A percentile compares a stretch with the other conserved stretches of the same genome.
These are phyloP conservation scores for Drosophila repletoides DNA, from an alignment of 1,140 invertebrate genomes.

Conservation along the genomic window DNA sequence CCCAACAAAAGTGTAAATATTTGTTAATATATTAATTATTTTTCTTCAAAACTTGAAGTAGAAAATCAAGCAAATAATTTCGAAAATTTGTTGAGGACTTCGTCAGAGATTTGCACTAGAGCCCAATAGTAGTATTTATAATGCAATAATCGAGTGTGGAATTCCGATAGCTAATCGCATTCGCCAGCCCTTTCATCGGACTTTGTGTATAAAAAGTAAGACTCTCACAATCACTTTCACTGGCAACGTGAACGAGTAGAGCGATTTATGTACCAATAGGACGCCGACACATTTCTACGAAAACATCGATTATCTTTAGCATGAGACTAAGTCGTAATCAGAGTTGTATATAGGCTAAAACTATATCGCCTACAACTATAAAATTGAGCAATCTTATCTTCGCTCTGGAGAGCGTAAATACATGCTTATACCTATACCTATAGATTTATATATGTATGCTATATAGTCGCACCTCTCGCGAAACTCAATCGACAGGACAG, in stretches of 20 bases:
- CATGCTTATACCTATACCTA: no score
- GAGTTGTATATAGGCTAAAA: neutral
- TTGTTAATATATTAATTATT: no score
- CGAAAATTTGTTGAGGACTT: no score
- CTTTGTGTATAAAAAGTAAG: constrained; percentile 6
- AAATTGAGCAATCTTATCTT: constrained; percentile 33
- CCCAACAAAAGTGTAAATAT: no score
- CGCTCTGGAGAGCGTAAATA: constrained; percentile 21
- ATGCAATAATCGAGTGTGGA: neutral
- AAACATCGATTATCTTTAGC: constrained; percentile 15
- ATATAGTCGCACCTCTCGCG: neutral
- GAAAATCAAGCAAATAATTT: neutral
- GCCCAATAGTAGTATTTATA: neutral
- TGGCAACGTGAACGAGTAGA: neutral
- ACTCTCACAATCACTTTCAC: constrained; percentile 24
- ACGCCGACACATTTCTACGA: constrained; percentile 9
- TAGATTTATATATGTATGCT: neutral
- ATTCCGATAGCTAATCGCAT: neutral
- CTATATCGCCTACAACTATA: constrained; percentile 5
- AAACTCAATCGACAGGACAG: constrained; percentile 21
- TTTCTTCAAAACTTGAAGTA: no score
- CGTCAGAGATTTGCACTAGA: neutral
- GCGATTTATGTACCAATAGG: constrained; percentile 12
- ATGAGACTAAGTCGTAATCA: constrained; percentile 6
- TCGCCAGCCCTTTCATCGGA: neutral